Evolutionary conservation across 2,113 vertebrate genomes (phyloP).

Genomic region (Holacanthus passer): DNA sequence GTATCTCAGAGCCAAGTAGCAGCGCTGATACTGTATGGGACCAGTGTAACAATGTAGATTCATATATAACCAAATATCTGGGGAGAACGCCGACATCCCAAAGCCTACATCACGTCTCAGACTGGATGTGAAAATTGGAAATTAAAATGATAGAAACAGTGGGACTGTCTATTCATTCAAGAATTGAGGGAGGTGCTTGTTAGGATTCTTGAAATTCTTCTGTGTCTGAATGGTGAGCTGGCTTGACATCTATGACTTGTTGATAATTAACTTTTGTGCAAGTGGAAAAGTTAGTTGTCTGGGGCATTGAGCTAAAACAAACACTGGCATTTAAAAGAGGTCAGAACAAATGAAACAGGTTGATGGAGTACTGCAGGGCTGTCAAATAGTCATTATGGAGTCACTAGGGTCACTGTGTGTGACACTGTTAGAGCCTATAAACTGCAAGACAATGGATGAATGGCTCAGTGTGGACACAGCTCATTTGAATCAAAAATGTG

Average conservation of each 20-base stretch:
- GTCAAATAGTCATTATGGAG: background rate
- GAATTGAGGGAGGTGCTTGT: background rate
- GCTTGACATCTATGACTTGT: background rate
- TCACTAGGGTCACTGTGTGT: background rate
- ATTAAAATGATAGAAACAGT: background rate
- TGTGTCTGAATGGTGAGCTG: background rate
- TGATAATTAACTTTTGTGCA: slow-evolving; percentile 41
- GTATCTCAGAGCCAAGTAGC: background rate
- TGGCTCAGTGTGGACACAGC: background rate
- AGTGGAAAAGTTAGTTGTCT: background rate
- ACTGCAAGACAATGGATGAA: background rate
- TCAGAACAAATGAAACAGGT: slow-evolving; percentile 35
- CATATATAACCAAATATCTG: background rate
- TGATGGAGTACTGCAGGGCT: slow-evolving; percentile 2
- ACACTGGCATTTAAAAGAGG: slow-evolving; percentile 29
- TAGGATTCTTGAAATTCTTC: background rate
- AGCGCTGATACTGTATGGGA: background rate
- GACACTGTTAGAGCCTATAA: background rate
- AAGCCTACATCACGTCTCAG: background rate
- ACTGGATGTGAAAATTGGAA: background rate
- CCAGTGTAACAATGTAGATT: background rate
- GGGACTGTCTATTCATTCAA: background rate
- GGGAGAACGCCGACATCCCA: background rate
- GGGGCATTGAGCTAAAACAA: background rate
- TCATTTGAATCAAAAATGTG: background rate